Evolutionary conservation across 2,113 vertebrate species (phyloP).

Genomic region (Meriones unguiculatus): DNA sequence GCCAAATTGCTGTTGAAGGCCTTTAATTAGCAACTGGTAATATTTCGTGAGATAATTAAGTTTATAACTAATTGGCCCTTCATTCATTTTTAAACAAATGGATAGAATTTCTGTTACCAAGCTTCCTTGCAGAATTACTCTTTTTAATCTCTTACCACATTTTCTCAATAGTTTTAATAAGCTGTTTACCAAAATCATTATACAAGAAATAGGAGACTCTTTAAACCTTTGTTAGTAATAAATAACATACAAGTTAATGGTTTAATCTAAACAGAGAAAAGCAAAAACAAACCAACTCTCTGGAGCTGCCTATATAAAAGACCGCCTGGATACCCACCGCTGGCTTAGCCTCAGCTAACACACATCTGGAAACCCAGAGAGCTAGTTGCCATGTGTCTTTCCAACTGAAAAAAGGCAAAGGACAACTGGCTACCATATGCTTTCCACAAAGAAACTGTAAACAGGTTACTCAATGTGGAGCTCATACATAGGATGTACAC

Average conservation of each 20-base stretch:
- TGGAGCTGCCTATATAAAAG: neutral
- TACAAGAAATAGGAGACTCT: conserved; percentile 17
- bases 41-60: conserved; percentile 52
- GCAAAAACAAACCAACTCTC: neutral
- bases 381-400: conserved; percentile 64
- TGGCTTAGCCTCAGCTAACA: conserved; percentile 10
- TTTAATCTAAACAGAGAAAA: conserved; percentile 44
- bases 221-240: conserved; percentile 31
- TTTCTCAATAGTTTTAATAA: conserved; percentile 45
- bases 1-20: neutral
- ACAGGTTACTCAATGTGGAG: conserved; percentile 69
- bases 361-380: conserved; percentile 69
- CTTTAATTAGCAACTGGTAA: conserved; percentile 1
- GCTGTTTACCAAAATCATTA: conserved; percentile 45
- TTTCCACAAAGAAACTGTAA: conserved; percentile 77
- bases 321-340: neutral
- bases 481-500: conserved; percentile 74
- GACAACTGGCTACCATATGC: conserved; percentile 78
- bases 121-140: conserved; percentile 47
- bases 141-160: conserved; percentile 21
- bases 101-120: conserved; percentile 31
- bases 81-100: conserved; percentile 58
- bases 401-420: conserved; percentile 68
- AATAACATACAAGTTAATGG: conserved; percentile 40
- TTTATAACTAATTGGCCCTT: conserved; percentile 28